A percentile compares a stretch with the other conserved stretches of the same genome.
These are phyloP conservation scores for Heliothis subflexa DNA, from an alignment of 1,140 invertebrate genomes.

Conservation along the genomic window DNA sequence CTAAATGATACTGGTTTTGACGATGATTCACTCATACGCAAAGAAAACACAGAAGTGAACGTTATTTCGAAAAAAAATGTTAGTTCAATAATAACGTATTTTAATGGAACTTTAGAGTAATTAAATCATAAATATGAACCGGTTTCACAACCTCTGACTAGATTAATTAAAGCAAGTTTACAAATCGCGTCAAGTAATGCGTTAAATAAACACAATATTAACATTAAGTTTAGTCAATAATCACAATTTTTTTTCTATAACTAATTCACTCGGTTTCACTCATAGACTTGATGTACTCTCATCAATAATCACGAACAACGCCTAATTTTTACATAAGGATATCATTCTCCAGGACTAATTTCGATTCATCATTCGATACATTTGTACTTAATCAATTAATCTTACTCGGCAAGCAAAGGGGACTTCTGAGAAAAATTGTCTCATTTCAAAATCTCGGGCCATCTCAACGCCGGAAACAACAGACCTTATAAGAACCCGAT, in stretches of 20 bases:
- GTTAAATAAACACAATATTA: too few species aligned
- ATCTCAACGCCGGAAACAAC: constrained; percentile 39
- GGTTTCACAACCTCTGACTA: constrained; percentile 6
- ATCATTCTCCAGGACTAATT: too few species aligned
- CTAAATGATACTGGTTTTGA: background rate
- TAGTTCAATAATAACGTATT: constrained; percentile 20
- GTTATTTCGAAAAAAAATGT: constrained; percentile 21
- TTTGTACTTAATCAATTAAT: too few species aligned
- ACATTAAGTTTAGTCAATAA: too few species aligned
- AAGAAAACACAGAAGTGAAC: constrained; percentile 27
- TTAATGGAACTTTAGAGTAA: constrained; percentile 8
- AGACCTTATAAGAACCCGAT: constrained; percentile 40
- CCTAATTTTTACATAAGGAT: too few species aligned
- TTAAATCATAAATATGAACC: constrained; percentile 36
- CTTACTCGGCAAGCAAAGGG: too few species aligned
- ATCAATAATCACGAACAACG: too few species aligned
- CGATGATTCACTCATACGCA: background rate
- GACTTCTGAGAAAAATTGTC: too few species aligned
- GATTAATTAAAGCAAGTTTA: constrained; percentile 33
- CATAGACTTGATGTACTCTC: too few species aligned
- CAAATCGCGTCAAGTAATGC: background rate
- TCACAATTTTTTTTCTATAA: too few species aligned
- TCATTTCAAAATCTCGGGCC: background rate
- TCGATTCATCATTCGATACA: too few species aligned
- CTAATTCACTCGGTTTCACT: too few species aligned